Evolutionary conservation across 2,797 vertebrate species (phyloP).

Genomic region (Coracias cyanogaster): DNA sequence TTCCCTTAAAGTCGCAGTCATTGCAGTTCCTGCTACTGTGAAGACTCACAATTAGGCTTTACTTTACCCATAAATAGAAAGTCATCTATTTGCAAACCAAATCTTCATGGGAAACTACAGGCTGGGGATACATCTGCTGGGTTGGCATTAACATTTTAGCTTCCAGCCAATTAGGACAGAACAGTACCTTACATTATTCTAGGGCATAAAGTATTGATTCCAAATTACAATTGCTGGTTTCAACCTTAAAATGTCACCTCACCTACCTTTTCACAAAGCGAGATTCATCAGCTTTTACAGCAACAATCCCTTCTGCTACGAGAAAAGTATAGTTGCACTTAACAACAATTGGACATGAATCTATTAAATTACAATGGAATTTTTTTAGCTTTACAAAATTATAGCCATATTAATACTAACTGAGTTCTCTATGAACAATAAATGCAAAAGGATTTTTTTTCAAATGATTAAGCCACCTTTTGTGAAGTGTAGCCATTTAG

Average conservation of each 20-base stretch:
- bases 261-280: conserved; percentile 46
- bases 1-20: conserved; percentile 52
- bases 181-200: conserved; percentile 57
- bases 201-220: conserved; percentile 52
- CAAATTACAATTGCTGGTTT: conserved; percentile 69
- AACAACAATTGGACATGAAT: conserved; percentile 67
- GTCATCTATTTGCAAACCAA: conserved; percentile 51
- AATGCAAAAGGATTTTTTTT: conserved; percentile 41
- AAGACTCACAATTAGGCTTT: conserved; percentile 53
- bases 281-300: conserved; percentile 57
- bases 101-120: conserved; percentile 57
- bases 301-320: conserved; percentile 46
- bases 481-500: conserved; percentile 58
- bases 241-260: conserved; percentile 63
- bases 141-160: conserved; percentile 54
- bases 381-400: conserved; percentile 69
- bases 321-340: conserved; percentile 59
- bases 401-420: conserved; percentile 62
- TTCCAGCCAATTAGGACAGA: conserved; percentile 54
- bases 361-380: conserved; percentile 49
- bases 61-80: conserved; percentile 59
- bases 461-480: conserved; percentile 67
- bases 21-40: conserved; percentile 40
- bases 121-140: conserved; percentile 31
- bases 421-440: conserved; percentile 59